A percentile compares a stretch with the other conserved stretches of the same genome.
phyloP scores from a whole-genome alignment of 2,797 vertebrate species.

The Hybognathus amarus region DNA sequence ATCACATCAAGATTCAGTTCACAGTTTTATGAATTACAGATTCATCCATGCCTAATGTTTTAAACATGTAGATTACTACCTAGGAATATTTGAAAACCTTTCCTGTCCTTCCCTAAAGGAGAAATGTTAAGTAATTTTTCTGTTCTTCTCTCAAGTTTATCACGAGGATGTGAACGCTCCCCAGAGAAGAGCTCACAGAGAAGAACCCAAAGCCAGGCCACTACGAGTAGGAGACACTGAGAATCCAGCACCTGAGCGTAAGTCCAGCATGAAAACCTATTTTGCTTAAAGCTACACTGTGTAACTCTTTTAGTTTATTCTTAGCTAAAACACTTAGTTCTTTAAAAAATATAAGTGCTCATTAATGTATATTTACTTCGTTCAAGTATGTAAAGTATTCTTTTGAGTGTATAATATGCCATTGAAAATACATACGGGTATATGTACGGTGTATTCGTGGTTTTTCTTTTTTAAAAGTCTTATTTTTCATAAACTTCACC shows the following conservation, averaged over 20 bases:
- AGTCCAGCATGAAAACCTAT: slow-evolving; percentile 57
- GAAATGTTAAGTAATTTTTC: not conserved
- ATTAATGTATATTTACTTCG: too few species aligned
- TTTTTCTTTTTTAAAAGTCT: too few species aligned
- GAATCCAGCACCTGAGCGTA: slow-evolving; percentile 92
- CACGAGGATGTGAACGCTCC: slow-evolving; percentile 92
- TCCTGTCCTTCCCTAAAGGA: not conserved
- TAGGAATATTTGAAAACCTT: not conserved
- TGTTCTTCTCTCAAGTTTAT: slow-evolving; percentile 81
- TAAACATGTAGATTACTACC: not conserved
- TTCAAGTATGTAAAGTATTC: too few species aligned
- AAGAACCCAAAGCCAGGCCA: slow-evolving; percentile 93
- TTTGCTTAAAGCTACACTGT: too few species aligned
- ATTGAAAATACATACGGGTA: too few species aligned
- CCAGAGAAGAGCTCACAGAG: slow-evolving; percentile 86
- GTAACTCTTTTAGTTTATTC: too few species aligned
- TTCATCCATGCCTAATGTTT: not conserved
- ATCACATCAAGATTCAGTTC: not conserved
- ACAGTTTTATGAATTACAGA: not conserved
- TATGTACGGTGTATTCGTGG: too few species aligned
- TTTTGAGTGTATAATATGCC: too few species aligned
- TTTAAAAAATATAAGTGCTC: too few species aligned
- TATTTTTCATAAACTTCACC: too few species aligned
- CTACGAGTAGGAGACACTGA: slow-evolving; percentile 95
- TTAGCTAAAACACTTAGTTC: too few species aligned